Percentiles rank a stretch among this genome's conserved stretches.
Evolutionary conservation across 2,797 vertebrate genomes (phyloP).

Genomic region (Thripadectes ignobilis): DNA sequence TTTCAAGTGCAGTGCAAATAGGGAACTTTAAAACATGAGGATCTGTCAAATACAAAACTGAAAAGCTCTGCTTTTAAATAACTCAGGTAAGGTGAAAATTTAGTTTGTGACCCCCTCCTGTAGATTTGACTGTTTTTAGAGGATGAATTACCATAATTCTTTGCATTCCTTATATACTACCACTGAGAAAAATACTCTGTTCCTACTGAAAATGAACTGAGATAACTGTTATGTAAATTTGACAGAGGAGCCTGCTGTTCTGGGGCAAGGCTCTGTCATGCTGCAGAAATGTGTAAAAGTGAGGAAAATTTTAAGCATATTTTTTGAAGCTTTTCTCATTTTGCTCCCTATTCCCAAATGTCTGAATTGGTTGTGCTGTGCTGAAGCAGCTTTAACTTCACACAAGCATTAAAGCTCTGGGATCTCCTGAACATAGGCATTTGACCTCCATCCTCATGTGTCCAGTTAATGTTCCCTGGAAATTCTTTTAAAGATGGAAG

Average conservation of each 20-base stretch:
- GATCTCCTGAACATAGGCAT: not conserved
- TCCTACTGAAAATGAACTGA: not conserved
- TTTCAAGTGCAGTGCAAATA: not conserved
- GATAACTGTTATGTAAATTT: not conserved
- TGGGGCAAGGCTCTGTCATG: not conserved
- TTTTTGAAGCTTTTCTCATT: not conserved
- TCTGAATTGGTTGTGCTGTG: not conserved
- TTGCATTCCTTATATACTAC: not conserved
- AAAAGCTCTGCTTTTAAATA: not conserved
- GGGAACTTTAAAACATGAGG: not conserved
- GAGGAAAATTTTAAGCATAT: not conserved
- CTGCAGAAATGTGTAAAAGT: not conserved
- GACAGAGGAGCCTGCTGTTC: not conserved
- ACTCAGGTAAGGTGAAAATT: not conserved
- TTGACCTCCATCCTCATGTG: not conserved
- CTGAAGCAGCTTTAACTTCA: not conserved
- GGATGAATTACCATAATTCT: not conserved
- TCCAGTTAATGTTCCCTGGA: not conserved
- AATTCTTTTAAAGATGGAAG: not conserved
- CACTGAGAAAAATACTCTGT: not conserved
- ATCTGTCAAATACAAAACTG: not conserved
- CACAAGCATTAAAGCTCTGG: not conserved
- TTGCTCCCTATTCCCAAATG: not conserved
- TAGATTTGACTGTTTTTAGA: not conserved
- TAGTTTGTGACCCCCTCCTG: not conserved